Conservation (phyloP, 1,140 invertebrate species). For the Teleogryllus occipitalis region DNA sequence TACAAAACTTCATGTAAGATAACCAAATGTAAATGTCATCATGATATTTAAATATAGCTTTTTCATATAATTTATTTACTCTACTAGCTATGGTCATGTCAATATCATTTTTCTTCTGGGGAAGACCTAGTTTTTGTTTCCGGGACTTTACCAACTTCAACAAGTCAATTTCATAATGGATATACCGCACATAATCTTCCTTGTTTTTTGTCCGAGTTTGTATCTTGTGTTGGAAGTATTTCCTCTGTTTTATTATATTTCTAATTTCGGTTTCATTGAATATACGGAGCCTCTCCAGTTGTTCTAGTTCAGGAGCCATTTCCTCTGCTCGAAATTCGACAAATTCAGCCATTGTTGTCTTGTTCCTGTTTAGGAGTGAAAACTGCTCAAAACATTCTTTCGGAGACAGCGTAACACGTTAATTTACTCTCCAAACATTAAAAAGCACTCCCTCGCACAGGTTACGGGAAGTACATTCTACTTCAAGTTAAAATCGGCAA, state of each 20-base stretch:
- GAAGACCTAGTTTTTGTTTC: constrained; percentile 43
- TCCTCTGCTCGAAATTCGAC: constrained; percentile 61
- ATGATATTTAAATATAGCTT: constrained; percentile 49
- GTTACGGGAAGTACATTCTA: no score
- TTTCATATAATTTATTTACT: constrained; percentile 54
- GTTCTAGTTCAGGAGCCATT: constrained; percentile 61
- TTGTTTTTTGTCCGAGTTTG: constrained; percentile 55
- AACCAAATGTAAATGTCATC: no score
- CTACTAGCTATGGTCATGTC: constrained; percentile 54
- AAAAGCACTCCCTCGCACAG: no score
- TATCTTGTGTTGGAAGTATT: constrained; percentile 62
- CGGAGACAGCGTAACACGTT: no score
- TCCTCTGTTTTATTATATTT: constrained; percentile 56
- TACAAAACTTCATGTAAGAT: no score
- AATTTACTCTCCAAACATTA: no score
- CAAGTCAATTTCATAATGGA: constrained; percentile 61
- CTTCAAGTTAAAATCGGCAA: no score
- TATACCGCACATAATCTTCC: constrained; percentile 62
- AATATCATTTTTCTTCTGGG: constrained; percentile 53
- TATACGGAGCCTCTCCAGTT: constrained; percentile 57
- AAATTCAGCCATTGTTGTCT: constrained; percentile 58
- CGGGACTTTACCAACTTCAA: constrained; percentile 52
- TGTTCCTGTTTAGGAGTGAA: not conserved
- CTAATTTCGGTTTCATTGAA: constrained; percentile 61
- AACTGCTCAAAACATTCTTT: no score